phyloP scores from a whole-genome alignment of 1,140 invertebrate genomes.

The Tigriopus japonicus region DNA sequence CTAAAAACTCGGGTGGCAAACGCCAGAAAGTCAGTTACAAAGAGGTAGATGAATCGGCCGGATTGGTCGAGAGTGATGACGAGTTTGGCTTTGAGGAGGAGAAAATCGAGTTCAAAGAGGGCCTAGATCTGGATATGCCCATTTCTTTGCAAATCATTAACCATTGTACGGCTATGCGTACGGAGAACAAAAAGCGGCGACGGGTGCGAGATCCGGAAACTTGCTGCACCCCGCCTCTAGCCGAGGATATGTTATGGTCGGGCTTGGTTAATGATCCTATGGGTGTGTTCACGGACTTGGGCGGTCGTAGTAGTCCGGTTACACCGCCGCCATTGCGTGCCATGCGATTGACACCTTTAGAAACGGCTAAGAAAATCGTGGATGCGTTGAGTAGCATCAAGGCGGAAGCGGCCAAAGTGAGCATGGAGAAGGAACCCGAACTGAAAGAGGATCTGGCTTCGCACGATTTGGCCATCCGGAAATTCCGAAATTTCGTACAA shows the following conservation, averaged over 20 bases:
- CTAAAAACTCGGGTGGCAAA: background rate
- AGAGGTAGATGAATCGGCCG: constrained; percentile 3
- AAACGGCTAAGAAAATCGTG: constrained; percentile 7
- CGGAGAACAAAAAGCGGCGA: background rate
- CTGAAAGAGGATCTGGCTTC: constrained; percentile 9
- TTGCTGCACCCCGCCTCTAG: background rate
- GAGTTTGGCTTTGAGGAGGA: constrained; percentile 1
- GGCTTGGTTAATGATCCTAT: constrained; percentile 9
- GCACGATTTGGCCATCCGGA: constrained; percentile 10
- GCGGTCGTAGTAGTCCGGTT: background rate
- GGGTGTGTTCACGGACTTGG: constrained; percentile 9
- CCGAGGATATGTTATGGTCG: constrained; percentile 4
- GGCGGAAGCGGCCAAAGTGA: background rate
- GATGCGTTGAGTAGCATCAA: background rate
- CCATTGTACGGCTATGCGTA: background rate
- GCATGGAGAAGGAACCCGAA: background rate
- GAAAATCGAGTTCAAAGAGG: background rate
- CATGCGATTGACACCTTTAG: background rate
- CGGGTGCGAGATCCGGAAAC: background rate
- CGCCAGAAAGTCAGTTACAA: background rate
- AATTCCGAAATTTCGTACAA: background rate
- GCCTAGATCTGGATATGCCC: constrained; percentile 6
- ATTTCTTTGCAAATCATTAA: background rate
- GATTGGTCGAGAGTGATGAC: background rate
- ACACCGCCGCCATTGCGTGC: constrained; percentile 10